Conservation (phyloP, 2,797 vertebrate species). For the Eospalax fontanierii region DNA sequence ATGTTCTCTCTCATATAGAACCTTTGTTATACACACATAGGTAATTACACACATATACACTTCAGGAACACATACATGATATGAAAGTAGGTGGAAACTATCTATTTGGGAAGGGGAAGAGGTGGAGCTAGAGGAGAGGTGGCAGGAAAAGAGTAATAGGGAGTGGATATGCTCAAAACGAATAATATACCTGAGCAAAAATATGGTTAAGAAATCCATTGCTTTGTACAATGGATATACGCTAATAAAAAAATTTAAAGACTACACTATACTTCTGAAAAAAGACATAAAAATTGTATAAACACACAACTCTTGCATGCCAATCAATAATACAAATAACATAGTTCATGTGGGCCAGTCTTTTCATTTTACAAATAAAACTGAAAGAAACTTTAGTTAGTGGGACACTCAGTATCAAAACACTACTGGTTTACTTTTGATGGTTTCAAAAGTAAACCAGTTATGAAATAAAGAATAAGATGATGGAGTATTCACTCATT, state of each 20-base stretch:
- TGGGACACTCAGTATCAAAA: neutral
- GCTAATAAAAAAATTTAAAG: neutral
- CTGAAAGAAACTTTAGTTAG: neutral
- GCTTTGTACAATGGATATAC: neutral
- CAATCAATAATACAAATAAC: conserved; percentile 32
- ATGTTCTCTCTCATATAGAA: neutral
- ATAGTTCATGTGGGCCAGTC: neutral
- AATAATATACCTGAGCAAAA: neutral
- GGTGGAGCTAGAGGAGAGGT: neutral
- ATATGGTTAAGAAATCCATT: neutral
- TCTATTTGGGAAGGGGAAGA: neutral
- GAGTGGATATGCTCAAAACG: neutral
- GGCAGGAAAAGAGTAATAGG: neutral
- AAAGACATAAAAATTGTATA: conserved; percentile 6
- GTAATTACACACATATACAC: neutral
- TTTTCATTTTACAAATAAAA: conserved; percentile 33
- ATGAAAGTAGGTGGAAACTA: neutral
- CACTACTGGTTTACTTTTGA: neutral
- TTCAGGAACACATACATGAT: neutral
- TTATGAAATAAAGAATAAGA: neutral
- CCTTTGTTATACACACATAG: neutral
- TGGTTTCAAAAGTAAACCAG: too few relatives aligned
- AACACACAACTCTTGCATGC: neutral
- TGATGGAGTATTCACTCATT: neutral
- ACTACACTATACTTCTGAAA: neutral